These are phyloP conservation scores for Poecile montanus DNA, from an alignment of 2,797 vertebrate genomes.

Conservation along the genomic window DNA sequence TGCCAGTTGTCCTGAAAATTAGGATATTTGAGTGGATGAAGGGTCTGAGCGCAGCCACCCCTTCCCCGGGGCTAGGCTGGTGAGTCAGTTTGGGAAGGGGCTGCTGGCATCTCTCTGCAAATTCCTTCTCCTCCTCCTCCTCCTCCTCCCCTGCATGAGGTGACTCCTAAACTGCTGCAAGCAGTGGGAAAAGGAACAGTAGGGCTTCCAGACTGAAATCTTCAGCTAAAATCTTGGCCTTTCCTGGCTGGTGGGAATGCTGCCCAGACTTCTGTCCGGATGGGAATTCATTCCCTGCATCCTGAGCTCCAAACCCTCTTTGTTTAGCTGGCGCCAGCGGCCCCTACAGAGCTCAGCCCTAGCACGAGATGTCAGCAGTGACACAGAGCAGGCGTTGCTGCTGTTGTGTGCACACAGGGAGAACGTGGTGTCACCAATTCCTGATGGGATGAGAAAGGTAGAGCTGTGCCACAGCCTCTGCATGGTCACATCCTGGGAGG, in stretches of 20 bases:
- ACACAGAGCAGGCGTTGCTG: not conserved
- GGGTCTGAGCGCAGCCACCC: not conserved
- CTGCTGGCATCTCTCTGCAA: not conserved
- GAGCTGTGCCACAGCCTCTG: not conserved
- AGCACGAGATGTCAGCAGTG: not conserved
- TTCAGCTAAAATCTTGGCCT: not conserved
- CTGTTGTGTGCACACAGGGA: not conserved
- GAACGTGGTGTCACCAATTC: not conserved
- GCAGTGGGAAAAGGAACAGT: not conserved
- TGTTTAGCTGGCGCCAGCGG: not conserved
- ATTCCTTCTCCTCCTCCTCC: not conserved
- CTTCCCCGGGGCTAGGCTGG: not conserved
- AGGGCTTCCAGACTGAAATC: not conserved
- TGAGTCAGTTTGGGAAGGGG: not conserved
- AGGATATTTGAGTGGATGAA: not conserved
- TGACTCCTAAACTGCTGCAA: not conserved
- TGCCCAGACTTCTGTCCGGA: not conserved
- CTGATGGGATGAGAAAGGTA: not conserved
- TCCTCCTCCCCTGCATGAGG: not conserved
- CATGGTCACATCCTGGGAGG: accelerated
- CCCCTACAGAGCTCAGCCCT: not conserved
- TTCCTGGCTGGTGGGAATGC: not conserved
- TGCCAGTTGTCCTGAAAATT: not conserved
- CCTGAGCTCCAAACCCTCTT: not conserved
- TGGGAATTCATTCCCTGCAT: not conserved